Evolutionary conservation across 2,888 invertebrate species (phyloP).

Genomic region (Microctonus brassicae): DNA sequence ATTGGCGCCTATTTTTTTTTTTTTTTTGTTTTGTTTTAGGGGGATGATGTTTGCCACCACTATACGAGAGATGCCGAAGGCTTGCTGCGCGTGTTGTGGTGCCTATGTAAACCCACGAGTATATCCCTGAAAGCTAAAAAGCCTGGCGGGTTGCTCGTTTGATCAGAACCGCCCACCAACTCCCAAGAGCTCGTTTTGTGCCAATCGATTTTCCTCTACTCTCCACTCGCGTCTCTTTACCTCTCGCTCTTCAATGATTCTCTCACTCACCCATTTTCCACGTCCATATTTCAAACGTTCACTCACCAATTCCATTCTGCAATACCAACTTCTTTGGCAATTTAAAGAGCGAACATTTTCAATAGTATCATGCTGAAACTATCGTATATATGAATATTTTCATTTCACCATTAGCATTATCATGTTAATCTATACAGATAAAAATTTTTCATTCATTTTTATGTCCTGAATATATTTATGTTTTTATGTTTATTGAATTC

Average conservation of each 20-base stretch:
- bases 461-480: background rate
- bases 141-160: constrained; percentile 38
- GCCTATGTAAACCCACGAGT: constrained; percentile 24
- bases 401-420: background rate
- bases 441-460: background rate
- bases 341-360: constrained; percentile 30
- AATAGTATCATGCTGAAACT: constrained; percentile 1
- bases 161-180: constrained; percentile 39
- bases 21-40: too few species aligned
- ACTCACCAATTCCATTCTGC: constrained; percentile 56
- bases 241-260: background rate
- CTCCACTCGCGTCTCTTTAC: constrained; percentile 13
- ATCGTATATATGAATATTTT: background rate
- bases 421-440: background rate
- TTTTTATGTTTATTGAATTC: too few species aligned
- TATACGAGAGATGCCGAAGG: constrained; percentile 15
- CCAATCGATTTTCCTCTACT: constrained; percentile 38
- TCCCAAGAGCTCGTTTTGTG: constrained; percentile 37
- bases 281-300: constrained; percentile 49
- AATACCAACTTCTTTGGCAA: constrained; percentile 46
- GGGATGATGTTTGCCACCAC: background rate
- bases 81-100: constrained; percentile 32
- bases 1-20: background rate
- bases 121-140: constrained; percentile 38
- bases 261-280: constrained; percentile 13